Base-by-base conservation (phyloP, 2,888 invertebrate genomes). In the Bimastos eiseni region DNA sequence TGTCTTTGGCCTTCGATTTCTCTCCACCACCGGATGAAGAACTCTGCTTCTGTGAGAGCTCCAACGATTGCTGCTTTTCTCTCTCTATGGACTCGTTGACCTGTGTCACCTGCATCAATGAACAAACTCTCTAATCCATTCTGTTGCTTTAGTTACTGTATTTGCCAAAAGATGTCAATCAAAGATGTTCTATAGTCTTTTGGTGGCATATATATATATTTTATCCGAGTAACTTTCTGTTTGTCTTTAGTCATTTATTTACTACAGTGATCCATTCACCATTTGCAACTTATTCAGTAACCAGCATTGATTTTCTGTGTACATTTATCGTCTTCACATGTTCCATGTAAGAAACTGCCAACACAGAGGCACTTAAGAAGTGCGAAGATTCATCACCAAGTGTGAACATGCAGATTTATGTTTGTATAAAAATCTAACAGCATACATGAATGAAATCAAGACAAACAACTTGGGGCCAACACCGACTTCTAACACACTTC, bases 21-120 rank as follows among this genome's bases (percentile, higher is more conserved):
- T 88, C 89, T 19, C 91, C 92, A 30, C 93, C 93, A 19, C 92
- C 92, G 5, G 92, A 88, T 24, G 92, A 90, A 38, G 89, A 89
- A 33, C 89, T 55, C 89, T 93, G 93, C 44, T 93, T 93, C 91
- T 93, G 93, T 44, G 92, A 89, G n/a, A 93, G 93, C 91, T 94
- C 94, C 83, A 94, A 90, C 36, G 94, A 94, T 90, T 94, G 93
- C 90, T 93, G 93, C 92, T 97, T 96, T 94, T 98, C 98, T 0
- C 96, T 96, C 94, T 98, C 97, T 86, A 97, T 95, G 94, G 97
- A 97, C 17, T 96, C 96, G 93, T 98, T 97, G 1, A 97, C 92
- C 91, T 93, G 94, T 89, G 92, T 93, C 41, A 93, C 93, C 94
- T 94, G 92, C 30, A 30, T n/a, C 11, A 70, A 70, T n/a, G 8